Evolutionary conservation across 2,797 vertebrate genomes (phyloP).

Genomic region (Microctenopoma stevenorrisi): DNA sequence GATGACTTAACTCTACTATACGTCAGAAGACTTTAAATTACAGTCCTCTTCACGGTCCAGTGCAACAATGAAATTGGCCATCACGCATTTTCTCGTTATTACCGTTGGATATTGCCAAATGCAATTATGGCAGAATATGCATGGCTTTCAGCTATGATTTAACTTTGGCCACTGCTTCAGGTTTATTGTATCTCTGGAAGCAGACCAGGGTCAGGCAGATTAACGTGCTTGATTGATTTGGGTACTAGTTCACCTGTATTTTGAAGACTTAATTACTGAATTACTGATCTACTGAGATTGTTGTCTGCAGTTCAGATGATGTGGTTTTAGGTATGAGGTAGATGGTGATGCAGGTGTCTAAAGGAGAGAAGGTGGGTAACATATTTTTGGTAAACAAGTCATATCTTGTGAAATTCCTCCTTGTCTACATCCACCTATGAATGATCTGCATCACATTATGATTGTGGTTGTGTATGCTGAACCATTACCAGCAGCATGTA

Average conservation of each 20-base stretch:
- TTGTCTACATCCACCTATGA: conserved; percentile 39
- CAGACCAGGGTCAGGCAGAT: conserved; percentile 47
- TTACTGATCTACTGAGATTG: conserved; percentile 12
- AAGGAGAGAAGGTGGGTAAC: conserved; percentile 17
- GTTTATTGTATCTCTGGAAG: conserved; percentile 52
- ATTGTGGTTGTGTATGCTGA: conserved; percentile 58
- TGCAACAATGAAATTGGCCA: conserved; percentile 70
- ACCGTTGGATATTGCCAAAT: conserved; percentile 68
- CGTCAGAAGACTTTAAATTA: conserved; percentile 61
- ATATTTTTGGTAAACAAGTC: conserved; percentile 44
- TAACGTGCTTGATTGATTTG: conserved; percentile 26
- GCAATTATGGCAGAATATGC: conserved; percentile 65
- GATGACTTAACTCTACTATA: conserved; percentile 50
- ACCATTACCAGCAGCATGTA: conserved; percentile 53
- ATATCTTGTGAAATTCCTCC: conserved; percentile 48
- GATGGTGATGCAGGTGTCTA: conserved; percentile 27
- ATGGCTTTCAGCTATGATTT: conserved; percentile 45
- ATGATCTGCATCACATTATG: conserved; percentile 47
- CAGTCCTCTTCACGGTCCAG: conserved; percentile 69
- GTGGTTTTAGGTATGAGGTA: conserved; percentile 18
- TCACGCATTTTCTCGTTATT: conserved; percentile 62
- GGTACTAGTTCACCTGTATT: conserved; percentile 8
- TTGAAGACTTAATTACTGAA: not conserved
- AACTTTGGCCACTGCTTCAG: conserved; percentile 49
- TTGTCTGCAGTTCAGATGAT: conserved; percentile 15